These are phyloP conservation scores for Circaetus cinerascens DNA, from an alignment of 2,113 vertebrate genomes.

Conservation along the genomic window DNA sequence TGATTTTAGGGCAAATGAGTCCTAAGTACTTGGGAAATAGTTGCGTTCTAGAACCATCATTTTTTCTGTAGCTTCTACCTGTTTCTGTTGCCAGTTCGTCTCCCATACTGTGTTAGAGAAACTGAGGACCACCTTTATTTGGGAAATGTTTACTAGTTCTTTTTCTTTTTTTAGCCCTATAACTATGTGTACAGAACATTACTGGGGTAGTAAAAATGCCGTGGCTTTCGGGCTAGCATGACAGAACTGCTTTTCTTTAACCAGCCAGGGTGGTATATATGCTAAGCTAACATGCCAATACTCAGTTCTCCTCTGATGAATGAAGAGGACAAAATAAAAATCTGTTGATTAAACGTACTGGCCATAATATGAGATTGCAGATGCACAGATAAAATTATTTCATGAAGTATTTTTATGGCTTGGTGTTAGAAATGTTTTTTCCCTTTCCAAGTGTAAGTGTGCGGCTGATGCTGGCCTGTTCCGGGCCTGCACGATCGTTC, in stretches of 20 bases:
- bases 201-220: background rate
- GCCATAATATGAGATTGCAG: background rate
- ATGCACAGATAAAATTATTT: background rate
- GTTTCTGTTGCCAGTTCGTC: background rate
- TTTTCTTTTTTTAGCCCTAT: background rate
- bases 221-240: accelerated
- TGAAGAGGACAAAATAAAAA: background rate
- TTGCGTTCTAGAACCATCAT: background rate
- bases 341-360: background rate
- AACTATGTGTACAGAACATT: background rate
- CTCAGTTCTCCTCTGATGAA: background rate
- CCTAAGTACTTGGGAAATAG: background rate
- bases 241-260: background rate
- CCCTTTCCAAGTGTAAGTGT: background rate
- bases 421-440: background rate
- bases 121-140: background rate
- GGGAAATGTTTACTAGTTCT: background rate
- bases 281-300: background rate
- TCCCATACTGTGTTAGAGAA: background rate
- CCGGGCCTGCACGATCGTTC: background rate
- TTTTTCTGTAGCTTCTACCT: background rate
- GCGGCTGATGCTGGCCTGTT: background rate
- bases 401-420: background rate
- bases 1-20: background rate
- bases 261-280: background rate